Base-by-base conservation (phyloP, 1,140 invertebrate species). In the Anthonomus grandis region DNA sequence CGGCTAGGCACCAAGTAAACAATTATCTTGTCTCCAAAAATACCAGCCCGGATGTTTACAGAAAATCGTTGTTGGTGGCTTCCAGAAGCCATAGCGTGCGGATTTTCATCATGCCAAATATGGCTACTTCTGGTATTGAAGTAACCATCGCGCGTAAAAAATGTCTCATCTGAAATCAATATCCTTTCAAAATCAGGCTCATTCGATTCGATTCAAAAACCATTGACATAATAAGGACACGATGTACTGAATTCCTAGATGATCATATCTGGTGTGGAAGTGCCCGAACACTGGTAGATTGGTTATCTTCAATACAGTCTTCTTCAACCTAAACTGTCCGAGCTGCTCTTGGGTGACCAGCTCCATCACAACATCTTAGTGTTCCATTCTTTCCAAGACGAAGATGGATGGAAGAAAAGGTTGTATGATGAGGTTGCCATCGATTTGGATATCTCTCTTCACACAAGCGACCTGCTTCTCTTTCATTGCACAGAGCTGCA, bases 181-280 rank as follows among this genome's bases (percentile, higher is more conserved):
- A 44, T 44, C 19, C 38, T 17, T 41, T n/a, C 38, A 4, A 41
- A 41, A 4, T 4, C 1, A 41, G 4, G 38, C 19, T 41, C 4
- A 15, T 1, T 41, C 19, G 19, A 41, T n/a, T 41, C 17, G 2
- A 41, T n/a, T n/a, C n/a, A 31, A 31, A 31, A n/a, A 31, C 38
- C 38, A 41, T 41, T 41, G 38, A 17, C 4, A 41, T 17, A 41
- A 41, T 17, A 18, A 41, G 2, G 38, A 41, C 38, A 41, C 38
- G 4, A 15, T 41, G 17, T 41, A 41, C 4, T 8, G 38, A 15
- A 2, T n/a, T 17, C 38, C 19, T 41, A 18, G 38, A 41, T n/a
- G 38, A 41, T 41, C 17, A n/a, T 18, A 17, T 41, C 13, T 17
- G 4, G 4, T 41, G 38, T 41, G 2, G n/a, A 41, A 41, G 13